Evolutionary conservation across 2,797 vertebrate species (phyloP).

Genomic region (Avahi laniger): DNA sequence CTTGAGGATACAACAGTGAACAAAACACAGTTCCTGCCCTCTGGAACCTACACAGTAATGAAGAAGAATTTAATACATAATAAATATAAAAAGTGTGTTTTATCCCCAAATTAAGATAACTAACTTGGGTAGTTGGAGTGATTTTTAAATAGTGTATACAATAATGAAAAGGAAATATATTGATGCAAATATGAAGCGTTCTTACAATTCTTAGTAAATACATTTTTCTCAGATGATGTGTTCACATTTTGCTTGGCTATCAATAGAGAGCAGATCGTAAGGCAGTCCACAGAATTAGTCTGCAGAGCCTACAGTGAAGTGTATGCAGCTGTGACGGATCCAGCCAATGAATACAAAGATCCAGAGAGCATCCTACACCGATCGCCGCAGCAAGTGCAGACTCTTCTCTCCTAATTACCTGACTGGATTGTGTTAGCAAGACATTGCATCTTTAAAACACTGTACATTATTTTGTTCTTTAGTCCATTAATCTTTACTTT

Average conservation of each 20-base stretch:
- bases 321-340: slow-evolving; percentile 90
- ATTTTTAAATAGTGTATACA: background rate
- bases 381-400: slow-evolving; percentile 94
- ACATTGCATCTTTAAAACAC: background rate
- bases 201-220: background rate
- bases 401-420: slow-evolving; percentile 90
- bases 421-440: background rate
- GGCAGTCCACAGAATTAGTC: slow-evolving; percentile 95
- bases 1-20: background rate
- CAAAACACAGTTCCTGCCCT: background rate
- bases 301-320: slow-evolving; percentile 95
- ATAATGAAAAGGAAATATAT: background rate
- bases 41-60: background rate
- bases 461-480: slow-evolving; percentile 35
- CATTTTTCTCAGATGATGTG: background rate
- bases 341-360: slow-evolving; percentile 91
- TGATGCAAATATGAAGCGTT: background rate
- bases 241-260: slow-evolving; percentile 45
- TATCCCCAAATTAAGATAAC: background rate
- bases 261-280: slow-evolving; percentile 95
- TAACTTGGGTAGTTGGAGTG: background rate
- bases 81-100: background rate
- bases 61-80: background rate
- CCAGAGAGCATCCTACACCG: slow-evolving; percentile 92
- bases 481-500: slow-evolving; percentile 41